phyloP scores from a whole-genome alignment of 2,888 invertebrate species.

The Villa cingulata region DNA sequence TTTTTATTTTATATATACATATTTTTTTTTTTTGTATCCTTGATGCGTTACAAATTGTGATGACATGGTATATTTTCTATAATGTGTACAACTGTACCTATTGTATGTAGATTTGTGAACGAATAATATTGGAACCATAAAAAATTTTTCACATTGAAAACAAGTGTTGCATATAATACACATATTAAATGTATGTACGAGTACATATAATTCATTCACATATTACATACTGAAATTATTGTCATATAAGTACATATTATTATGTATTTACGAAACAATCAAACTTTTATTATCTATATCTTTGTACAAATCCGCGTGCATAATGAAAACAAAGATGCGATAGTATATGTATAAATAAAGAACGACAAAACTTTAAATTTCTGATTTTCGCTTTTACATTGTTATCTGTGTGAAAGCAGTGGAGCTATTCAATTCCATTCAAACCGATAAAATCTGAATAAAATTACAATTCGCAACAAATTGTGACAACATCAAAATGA shows the following conservation, averaged over 20 bases:
- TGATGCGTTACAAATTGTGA: background rate
- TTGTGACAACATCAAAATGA: background rate
- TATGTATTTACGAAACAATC: too few relatives aligned
- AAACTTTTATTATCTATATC: too few relatives aligned
- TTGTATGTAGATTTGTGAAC: constrained; percentile 3
- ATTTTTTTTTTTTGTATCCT: background rate
- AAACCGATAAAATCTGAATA: background rate
- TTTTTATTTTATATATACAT: too few relatives aligned
- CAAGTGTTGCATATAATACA: constrained; percentile 3
- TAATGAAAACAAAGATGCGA: too few relatives aligned
- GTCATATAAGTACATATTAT: too few relatives aligned
- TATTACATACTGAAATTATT: background rate
- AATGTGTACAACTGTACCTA: background rate
- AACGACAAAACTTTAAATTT: too few relatives aligned
- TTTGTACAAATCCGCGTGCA: too few relatives aligned
- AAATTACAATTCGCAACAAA: background rate
- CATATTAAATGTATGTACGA: background rate
- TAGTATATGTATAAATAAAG: too few relatives aligned
- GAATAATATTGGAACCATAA: constrained; percentile 6
- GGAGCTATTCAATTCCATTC: too few relatives aligned
- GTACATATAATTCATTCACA: background rate
- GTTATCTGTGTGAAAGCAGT: too few relatives aligned
- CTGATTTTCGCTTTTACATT: too few relatives aligned
- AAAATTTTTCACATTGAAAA: constrained; percentile 7
- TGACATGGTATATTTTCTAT: background rate